Percentiles rank a stretch among this genome's conserved stretches.
Conservation (phyloP, 1,140 invertebrate genomes). For the Cryptotermes secundus region DNA sequence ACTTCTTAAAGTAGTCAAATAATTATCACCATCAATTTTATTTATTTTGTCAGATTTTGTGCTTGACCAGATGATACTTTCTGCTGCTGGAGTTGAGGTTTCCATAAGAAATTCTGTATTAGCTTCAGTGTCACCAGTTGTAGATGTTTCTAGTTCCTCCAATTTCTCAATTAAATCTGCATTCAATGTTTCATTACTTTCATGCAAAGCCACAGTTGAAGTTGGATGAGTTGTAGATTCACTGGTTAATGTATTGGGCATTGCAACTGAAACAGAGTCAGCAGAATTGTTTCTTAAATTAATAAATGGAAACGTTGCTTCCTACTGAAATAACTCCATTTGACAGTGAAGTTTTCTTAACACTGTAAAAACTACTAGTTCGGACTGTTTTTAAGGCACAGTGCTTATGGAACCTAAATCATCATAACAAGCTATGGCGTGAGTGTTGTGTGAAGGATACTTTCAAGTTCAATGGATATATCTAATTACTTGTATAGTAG, state of each 20-base stretch:
- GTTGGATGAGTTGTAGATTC: background rate
- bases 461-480: no score
- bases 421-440: no score
- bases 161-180: no score
- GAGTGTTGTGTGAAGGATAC: no score
- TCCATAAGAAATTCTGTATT: background rate
- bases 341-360: no score
- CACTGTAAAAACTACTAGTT: no score
- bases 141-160: background rate
- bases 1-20: background rate
- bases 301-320: no score
- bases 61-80: background rate
- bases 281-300: no score
- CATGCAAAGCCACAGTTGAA: background rate
- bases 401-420: no score
- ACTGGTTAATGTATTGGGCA: background rate
- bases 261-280: background rate
- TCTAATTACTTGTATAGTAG: no score
- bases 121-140: background rate
- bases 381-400: no score
- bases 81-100: background rate
- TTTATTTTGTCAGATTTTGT: background rate
- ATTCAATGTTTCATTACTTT: background rate
- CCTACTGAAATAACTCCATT: no score
- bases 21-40: background rate